Base-by-base conservation (phyloP, 1,140 invertebrate species). In the Sarcophaga peregrina region DNA sequence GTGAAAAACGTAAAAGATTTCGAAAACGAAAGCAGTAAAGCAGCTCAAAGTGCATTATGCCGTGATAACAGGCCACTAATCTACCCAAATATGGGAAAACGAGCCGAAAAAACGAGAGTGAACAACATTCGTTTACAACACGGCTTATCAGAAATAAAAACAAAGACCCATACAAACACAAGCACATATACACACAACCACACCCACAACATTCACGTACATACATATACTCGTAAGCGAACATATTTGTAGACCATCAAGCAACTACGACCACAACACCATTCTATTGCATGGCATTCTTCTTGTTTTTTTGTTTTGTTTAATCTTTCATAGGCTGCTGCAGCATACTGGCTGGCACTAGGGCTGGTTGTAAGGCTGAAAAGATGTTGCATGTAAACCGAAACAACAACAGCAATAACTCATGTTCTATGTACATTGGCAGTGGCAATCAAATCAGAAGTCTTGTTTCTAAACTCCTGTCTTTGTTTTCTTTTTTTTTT, bases 11-110 rank as follows among this genome's bases (percentile, higher is more conserved):
- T 25, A 52, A 9, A 25, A 20, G 75, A 52, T 50, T 78, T 78
- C 37, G 47, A 17, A 37, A 47, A 45, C 74, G 47, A 15, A 10
- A 13, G n/a, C 4, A 48, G 13, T 62, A 11, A 82, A 48, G 46
- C 45, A 20, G 17, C 58, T 83, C 75, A 25, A 48, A 83, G 83
- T 83, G 83, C 83, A 83, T 78, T 78, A 82, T 83, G 75, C 74
- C 50, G 81, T 82, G 83, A 82, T 83, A 82, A 83, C 78, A 81
- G 48, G 20, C 83, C 83, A 83, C 83, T 83, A 83, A 83, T 83
- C 83, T 83, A 80, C 76, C 74, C 54, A 46, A 83, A 68, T 76
- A 47, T 45, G 54, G 46, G 15, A 80, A 68, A 75, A 82, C n/a
- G 62, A 20, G 20, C 17, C 20, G 62, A 58, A n/a, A 15, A 58